Base-by-base conservation (phyloP, 2,888 invertebrate genomes). In the Sarcophaga caerulescens region DNA sequence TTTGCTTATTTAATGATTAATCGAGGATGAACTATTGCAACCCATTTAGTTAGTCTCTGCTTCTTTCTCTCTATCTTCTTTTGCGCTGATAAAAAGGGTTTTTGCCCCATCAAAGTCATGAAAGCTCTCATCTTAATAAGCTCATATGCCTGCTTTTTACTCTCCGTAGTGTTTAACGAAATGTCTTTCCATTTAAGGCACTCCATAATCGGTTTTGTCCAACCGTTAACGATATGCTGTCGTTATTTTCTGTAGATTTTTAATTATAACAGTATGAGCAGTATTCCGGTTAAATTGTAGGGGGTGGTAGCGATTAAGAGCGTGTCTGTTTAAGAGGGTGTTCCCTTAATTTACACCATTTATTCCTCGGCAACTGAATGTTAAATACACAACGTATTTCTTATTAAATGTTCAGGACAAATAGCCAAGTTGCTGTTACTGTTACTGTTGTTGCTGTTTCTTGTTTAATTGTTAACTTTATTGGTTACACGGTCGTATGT, bases 381-480 rank as follows among this genome's bases (percentile, higher is more conserved):
- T 45, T 68, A 62, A 79, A 65, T 74, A 69, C 47, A 5, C 17
- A 17, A 0, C 52, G 74, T 65, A 65, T 35, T 76, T 76, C 85
- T 82, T 83, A 85, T 80, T 83, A 75, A 79, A 79, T 73, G 75
- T 83, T 73, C 79, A 77, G 80, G 23, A 80, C 76, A 71, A 81
- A 75, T 78, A 78, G 68, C 10, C 60, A 62, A 52, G 17, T 52
- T 52, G 3, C 17, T 52, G 52, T 52, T 52, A 17, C 17, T 19
- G 21, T 62, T 73, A 63, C 65, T 44, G 77, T 19, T n/a, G 69
- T 47, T 68, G 85, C 71, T 60, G 17, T 60, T 82, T 87, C 88
- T 90, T 88, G 89, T 90, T 92, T 91, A 90, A 91, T 91, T 78
- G 77, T 90, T 90, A 92, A 91, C 90, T 89, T 90, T 91, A 89